Base-by-base conservation (phyloP, 2,113 vertebrate species). In the Larimichthys polyactis region DNA sequence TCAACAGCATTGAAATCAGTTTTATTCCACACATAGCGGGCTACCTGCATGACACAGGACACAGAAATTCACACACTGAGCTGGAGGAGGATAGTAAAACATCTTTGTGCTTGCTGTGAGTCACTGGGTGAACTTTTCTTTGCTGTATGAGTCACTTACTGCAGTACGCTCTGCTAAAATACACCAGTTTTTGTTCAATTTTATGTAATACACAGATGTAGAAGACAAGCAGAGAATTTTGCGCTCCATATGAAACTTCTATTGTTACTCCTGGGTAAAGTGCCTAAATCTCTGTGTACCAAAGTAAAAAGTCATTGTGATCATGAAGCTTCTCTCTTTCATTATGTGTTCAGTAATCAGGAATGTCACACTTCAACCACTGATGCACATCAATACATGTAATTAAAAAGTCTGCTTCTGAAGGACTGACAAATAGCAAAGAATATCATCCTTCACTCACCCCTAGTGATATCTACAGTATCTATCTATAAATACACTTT, bases 21-120 rank as follows among this genome's bases (percentile, higher is more conserved):
- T 82, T 88, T 93, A 70, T 96, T 96, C 94, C 95, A 96, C 75
- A 95, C 94, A 5, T 93, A 96, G 62, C 27, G 93, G 11, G 94
- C 95, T 8, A 94, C 92, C 95, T 96, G 88, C 36, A 51, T 7
- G n/a, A 82, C 58, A 79, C 11, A 66, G 16, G 11, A 65, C 22
- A 72, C 0, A 69, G 11, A 60, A 51, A 57, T 40, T 58, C 5
- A 43, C 19, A 54, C 75, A 63, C 14, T 46, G n/a, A 78, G 77
- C 55, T 43, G 46, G 57, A 70, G 59, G 57, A 67, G 36, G 15
- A 63, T 4, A 1, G 63, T 6, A 36, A 44, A 32, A 27, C 0
- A 46, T 51, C 8, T 27, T 40, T 36, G 60, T 29, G 49, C 40
- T 48, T 48, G 54, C 1, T 54, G 27, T 78, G 70, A 74, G 8